A percentile compares a stretch with the other conserved stretches of the same genome.
Evolutionary conservation across 2,888 invertebrate genomes (phyloP).

Genomic region (Hemaris fuciformis): DNA sequence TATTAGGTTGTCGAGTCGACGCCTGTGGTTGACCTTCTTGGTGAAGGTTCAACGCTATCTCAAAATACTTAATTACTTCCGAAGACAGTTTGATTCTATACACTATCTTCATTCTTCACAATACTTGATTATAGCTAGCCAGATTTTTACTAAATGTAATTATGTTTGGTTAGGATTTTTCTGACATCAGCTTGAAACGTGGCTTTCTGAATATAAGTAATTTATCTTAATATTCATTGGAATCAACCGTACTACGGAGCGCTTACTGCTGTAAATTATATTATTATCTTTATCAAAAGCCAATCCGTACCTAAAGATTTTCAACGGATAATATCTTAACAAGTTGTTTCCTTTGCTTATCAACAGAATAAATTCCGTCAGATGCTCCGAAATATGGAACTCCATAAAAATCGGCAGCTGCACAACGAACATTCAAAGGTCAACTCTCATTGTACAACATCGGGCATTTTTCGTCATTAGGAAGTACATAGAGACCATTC

Average conservation of each 20-base stretch:
- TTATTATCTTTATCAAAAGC: constrained; percentile 58
- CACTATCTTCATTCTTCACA: background rate
- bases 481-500: background rate
- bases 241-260: constrained; percentile 41
- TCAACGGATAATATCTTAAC: constrained; percentile 37
- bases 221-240: background rate
- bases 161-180: too few relatives aligned
- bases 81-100: background rate
- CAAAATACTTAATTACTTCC: background rate
- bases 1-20: background rate
- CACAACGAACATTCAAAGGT: constrained; percentile 48
- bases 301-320: constrained; percentile 52
- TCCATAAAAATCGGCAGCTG: constrained; percentile 43
- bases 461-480: background rate
- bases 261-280: constrained; percentile 54
- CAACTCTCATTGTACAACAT: constrained; percentile 17
- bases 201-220: background rate
- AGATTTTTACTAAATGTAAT: background rate
- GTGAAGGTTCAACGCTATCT: background rate
- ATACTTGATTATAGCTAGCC: background rate
- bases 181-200: too few relatives aligned
- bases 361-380: constrained; percentile 48
- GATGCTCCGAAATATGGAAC: constrained; percentile 48
- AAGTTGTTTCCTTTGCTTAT: constrained; percentile 38
- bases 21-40: background rate